phyloP scores from a whole-genome alignment of 2,888 invertebrate species.

The Sialis fuliginosa region DNA sequence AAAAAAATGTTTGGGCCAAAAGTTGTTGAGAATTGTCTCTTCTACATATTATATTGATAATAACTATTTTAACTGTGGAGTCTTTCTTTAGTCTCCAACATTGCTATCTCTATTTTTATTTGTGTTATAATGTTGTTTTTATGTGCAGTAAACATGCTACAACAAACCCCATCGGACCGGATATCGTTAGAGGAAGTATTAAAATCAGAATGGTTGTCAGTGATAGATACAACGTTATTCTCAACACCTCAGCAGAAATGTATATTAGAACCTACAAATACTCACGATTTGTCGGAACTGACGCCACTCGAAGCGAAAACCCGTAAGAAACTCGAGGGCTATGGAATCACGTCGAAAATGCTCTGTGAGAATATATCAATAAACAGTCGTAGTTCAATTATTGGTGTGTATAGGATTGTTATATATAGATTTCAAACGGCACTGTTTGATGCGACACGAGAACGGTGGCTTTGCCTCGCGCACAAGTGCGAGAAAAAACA shows the following conservation, averaged over 20 bases:
- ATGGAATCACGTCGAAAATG: constrained; percentile 41
- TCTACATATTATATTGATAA: too few relatives aligned
- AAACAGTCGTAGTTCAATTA: constrained; percentile 44
- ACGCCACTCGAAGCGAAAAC: constrained; percentile 31
- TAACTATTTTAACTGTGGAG: too few relatives aligned
- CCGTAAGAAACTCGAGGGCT: constrained; percentile 29
- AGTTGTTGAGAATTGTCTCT: too few relatives aligned
- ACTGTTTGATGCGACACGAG: constrained; percentile 17
- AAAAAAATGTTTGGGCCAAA: too few relatives aligned
- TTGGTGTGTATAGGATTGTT: constrained; percentile 53
- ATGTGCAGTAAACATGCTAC: constrained; percentile 17
- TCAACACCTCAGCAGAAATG: constrained; percentile 20
- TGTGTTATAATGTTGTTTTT: constrained; percentile 16
- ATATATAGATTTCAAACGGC: constrained; percentile 34
- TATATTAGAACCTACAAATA: constrained; percentile 26
- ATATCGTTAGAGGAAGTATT: constrained; percentile 20
- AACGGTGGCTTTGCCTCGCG: constrained; percentile 3
- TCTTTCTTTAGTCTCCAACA: not conserved
- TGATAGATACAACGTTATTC: constrained; percentile 7
- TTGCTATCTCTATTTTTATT: not conserved
- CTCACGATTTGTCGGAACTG: constrained; percentile 21
- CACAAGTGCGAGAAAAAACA: constrained; percentile 7
- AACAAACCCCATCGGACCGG: constrained; percentile 18
- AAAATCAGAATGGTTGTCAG: constrained; percentile 26
- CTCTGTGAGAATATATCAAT: constrained; percentile 32